phyloP scores from a whole-genome alignment of 2,888 invertebrate genomes.

The Thymelicus acteon region DNA sequence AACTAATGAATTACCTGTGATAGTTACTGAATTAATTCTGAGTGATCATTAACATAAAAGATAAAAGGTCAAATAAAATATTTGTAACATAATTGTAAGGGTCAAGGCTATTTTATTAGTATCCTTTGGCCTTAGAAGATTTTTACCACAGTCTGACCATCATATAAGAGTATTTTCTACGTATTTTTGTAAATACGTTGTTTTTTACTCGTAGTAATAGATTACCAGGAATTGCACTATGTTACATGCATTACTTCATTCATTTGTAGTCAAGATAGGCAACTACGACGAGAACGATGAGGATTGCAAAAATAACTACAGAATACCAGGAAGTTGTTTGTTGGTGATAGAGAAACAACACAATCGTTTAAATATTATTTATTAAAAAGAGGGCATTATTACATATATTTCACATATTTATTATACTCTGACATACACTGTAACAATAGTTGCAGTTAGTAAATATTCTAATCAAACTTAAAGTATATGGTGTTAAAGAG shows the following conservation, averaged over 20 bases:
- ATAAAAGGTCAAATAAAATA: conserved; percentile 3
- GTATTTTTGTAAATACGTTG: not conserved
- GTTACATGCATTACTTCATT: not conserved
- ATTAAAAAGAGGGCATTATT: not conserved
- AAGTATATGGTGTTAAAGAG: too few species aligned
- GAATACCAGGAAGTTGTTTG: not conserved
- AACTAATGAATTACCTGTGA: conserved; percentile 13
- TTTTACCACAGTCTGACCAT: not conserved
- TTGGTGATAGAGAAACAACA: not conserved
- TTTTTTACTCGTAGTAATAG: not conserved
- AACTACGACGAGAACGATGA: not conserved
- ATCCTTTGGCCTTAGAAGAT: not conserved
- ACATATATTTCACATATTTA: too few species aligned
- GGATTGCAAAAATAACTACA: not conserved
- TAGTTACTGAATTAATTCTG: not conserved
- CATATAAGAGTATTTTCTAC: not conserved
- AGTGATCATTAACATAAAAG: not conserved
- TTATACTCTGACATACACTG: too few species aligned
- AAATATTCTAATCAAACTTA: too few species aligned
- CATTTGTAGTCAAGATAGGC: not conserved
- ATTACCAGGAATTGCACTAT: not conserved
- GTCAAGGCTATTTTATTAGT: not conserved
- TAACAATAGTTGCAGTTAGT: too few species aligned
- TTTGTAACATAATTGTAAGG: not conserved
- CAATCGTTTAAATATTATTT: not conserved